Evolutionary conservation across 2,113 vertebrate species (phyloP), one percentile per base, ranked within the genome.

Genomic region (Neolamprologus ventralis): DNA sequence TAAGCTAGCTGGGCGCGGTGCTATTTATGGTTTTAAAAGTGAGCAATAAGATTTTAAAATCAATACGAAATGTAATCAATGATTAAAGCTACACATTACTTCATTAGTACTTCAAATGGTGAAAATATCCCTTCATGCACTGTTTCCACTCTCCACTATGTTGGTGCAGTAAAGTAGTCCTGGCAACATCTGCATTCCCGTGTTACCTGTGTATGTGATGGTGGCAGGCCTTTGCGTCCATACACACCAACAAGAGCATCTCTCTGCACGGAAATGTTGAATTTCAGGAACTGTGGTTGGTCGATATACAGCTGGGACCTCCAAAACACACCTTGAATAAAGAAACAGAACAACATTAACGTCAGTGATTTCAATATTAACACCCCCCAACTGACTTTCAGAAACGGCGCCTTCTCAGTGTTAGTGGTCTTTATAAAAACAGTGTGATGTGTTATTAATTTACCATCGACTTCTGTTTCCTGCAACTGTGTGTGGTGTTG

Each of bases 191-290:
- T 7, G 42, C 1, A 19, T 28, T 75, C 1, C 0, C 4, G 3
- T 2, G 71, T 47, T 26, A 75, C 99, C 98, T 99, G 99, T 42
- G 99, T 99, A 84, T 99, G 99, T 53, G 99, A 98, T 14, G 99
- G 98, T 2, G 98, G 98, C 35, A 99, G 96, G 57, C 99, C 98
- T 96, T 99, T 99, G 82, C 99, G 97, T 87, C 98, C 99, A 37
- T 99, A 99, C 7, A 99, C 98, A 81, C 99, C 99, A 49, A 99
- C 98, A 83, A 99, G 92, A 57, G 98, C 98, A 82, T 98, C 98
- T 94, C 96, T 98, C 96, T 99, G 98, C 92, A 99, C 97, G 2
- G 98, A 99, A 94, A 99, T 99, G 97, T 99, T 99, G 97, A 99
- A 99, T 94, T 99, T 99, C 82, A 99, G 95, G 91, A 99, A 99